A percentile compares a stretch with the other conserved stretches of the same genome.
Evolutionary conservation across 2,888 invertebrate species (phyloP).

Genomic region (Macrophya annulata): DNA sequence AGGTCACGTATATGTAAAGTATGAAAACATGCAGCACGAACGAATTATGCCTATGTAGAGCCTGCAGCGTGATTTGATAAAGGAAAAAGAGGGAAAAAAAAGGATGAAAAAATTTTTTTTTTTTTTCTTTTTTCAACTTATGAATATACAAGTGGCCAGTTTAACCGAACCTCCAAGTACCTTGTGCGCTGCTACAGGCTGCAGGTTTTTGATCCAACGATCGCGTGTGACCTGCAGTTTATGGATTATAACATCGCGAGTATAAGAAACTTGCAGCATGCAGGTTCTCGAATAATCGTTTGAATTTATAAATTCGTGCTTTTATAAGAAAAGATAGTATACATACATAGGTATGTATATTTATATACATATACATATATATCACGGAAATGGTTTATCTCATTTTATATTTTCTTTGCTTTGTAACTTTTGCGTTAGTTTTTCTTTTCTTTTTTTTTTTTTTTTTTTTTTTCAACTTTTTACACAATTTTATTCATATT

Average conservation of each 20-base stretch:
- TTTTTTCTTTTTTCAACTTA: neutral
- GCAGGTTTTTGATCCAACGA: constrained; percentile 8
- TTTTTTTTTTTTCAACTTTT: too few relatives aligned
- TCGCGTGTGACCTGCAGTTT: constrained; percentile 37
- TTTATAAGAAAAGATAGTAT: neutral
- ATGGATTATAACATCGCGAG: neutral
- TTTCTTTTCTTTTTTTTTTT: too few relatives aligned
- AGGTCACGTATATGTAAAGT: neutral
- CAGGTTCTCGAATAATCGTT: neutral
- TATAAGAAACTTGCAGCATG: neutral
- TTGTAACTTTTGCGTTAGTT: too few relatives aligned
- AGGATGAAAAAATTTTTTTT: neutral
- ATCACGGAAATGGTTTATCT: neutral
- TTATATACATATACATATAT: too few relatives aligned
- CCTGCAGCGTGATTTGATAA: constrained; percentile 3
- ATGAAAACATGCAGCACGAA: constrained; percentile 11
- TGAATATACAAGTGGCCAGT: constrained; percentile 17
- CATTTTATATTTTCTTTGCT: too few relatives aligned
- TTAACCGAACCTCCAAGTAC: neutral
- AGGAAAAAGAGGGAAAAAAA: neutral
- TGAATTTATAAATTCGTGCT: neutral
- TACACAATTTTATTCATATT: too few relatives aligned
- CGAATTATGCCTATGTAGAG: constrained; percentile 7
- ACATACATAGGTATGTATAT: too few relatives aligned
- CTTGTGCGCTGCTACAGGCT: neutral